Conservation (phyloP, 1,140 invertebrate species). For the Goniozus legneri region DNA sequence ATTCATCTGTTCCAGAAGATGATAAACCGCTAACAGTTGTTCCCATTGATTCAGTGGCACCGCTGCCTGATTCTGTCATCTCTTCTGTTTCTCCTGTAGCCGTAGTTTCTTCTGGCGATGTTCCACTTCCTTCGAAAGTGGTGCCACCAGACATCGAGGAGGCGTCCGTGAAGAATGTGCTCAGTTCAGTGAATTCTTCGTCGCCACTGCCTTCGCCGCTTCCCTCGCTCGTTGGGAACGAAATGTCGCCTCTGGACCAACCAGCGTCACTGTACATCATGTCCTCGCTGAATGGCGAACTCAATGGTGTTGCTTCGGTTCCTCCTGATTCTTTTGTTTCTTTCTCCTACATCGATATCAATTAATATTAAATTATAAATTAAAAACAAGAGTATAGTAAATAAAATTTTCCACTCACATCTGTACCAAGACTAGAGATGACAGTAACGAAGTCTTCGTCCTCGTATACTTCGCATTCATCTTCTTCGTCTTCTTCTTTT, state of each 20-base stretch:
- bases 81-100: conserved; percentile 8
- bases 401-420: conserved; percentile 23
- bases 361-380: conserved; percentile 1
- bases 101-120: conserved; percentile 23
- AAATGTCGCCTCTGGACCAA: conserved; percentile 38
- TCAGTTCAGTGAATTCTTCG: conserved; percentile 18
- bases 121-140: conserved; percentile 40
- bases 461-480: conserved; percentile 60
- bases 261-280: conserved; percentile 62
- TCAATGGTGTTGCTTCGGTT: conserved; percentile 32
- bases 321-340: conserved; percentile 10
- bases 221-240: conserved; percentile 26
- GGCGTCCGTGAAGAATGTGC: conserved; percentile 12
- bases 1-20: conserved; percentile 17
- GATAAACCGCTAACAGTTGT: conserved; percentile 8
- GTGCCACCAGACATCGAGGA: conserved; percentile 12
- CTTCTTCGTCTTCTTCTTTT: conserved; percentile 55
- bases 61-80: background rate
- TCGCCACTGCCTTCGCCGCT: conserved; percentile 33
- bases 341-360: conserved; percentile 8
- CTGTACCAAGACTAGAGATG: conserved; percentile 24
- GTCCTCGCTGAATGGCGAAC: conserved; percentile 46
- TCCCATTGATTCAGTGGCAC: conserved; percentile 8
- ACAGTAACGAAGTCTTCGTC: conserved; percentile 45
- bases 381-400: background rate